A percentile compares a stretch with the other conserved stretches of the same genome.
These are phyloP conservation scores for Drosophila lacteicornis DNA, from an alignment of 1,140 invertebrate species.

Conservation along the genomic window DNA sequence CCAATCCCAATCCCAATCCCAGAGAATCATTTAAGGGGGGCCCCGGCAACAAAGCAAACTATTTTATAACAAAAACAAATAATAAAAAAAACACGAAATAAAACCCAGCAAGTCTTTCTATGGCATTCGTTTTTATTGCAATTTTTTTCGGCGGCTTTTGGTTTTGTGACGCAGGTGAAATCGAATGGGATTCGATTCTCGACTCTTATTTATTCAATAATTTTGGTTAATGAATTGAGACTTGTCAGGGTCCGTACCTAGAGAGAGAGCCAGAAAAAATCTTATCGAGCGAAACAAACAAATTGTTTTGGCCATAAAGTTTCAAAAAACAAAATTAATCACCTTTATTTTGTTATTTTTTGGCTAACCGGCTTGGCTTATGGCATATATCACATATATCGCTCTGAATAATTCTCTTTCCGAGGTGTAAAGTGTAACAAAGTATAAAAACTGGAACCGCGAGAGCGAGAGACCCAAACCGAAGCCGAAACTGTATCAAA, in stretches of 20 bases:
- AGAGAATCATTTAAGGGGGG: constrained; percentile 17
- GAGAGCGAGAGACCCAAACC: neutral
- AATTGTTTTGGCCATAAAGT: constrained; percentile 32
- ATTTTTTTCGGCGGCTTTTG: constrained; percentile 38
- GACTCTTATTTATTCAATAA: constrained; percentile 20
- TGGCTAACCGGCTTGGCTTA: constrained; percentile 22
- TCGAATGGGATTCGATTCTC: constrained; percentile 37
- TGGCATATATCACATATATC: neutral
- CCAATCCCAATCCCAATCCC: constrained; percentile 2
- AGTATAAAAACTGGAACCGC: constrained; percentile 42
- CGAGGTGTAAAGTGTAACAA: constrained; percentile 36
- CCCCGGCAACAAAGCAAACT: constrained; percentile 24
- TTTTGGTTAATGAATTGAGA: constrained; percentile 29
- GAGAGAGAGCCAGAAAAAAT: neutral
- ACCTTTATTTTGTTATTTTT: constrained; percentile 2
- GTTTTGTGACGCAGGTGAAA: constrained; percentile 70
- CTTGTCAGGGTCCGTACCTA: constrained; percentile 8
- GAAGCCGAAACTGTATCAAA: constrained; percentile 67
- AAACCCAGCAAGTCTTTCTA: constrained; percentile 48
- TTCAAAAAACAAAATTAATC: constrained; percentile 23
- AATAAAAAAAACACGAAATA: constrained; percentile 20
- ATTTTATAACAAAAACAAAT: constrained; percentile 11
- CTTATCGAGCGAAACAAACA: constrained; percentile 12
- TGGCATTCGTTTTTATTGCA: constrained; percentile 23
- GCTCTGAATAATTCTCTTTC: constrained; percentile 14